Evolutionary conservation across 2,797 vertebrate genomes (phyloP).

Genomic region (Enteromius paludinosus): DNA sequence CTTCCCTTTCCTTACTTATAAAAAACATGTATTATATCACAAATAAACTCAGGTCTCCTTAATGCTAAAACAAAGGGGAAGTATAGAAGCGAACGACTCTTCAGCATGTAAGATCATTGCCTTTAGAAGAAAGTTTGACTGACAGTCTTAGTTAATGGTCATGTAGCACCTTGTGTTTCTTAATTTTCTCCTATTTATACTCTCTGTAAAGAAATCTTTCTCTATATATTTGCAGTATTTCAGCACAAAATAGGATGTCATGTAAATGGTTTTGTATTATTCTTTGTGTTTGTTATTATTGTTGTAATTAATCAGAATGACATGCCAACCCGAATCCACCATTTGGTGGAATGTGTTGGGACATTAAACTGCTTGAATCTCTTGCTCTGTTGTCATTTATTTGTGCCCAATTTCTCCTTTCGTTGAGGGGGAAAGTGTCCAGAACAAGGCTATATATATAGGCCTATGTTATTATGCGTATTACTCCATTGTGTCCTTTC

Average conservation of each 20-base stretch:
- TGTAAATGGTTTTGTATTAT: constrained; percentile 63
- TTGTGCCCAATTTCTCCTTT: neutral
- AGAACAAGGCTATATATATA: neutral
- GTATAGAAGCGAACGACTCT: constrained; percentile 40
- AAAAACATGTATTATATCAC: constrained; percentile 50
- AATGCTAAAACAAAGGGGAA: constrained; percentile 47
- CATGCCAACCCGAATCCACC: constrained; percentile 53
- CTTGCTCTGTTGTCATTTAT: constrained; percentile 1
- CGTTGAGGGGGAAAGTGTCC: neutral
- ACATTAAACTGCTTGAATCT: constrained; percentile 65
- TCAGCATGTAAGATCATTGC: constrained; percentile 49
- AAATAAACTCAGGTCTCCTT: constrained; percentile 68
- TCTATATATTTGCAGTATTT: constrained; percentile 64
- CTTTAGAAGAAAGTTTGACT: constrained; percentile 53
- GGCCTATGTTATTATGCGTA: neutral
- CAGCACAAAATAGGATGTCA: constrained; percentile 65
- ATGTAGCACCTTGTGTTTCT: constrained; percentile 63
- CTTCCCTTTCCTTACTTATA: constrained; percentile 31
- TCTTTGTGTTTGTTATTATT: constrained; percentile 54
- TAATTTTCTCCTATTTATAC: constrained; percentile 64
- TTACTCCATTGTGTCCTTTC: neutral
- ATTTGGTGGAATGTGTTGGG: constrained; percentile 55
- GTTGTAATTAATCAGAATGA: constrained; percentile 56
- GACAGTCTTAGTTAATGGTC: constrained; percentile 53
- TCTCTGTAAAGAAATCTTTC: constrained; percentile 57